Evolutionary conservation across 2,113 vertebrate species (phyloP), one percentile per base, ranked within the genome.

Genomic region (Turdus rufiventris): DNA sequence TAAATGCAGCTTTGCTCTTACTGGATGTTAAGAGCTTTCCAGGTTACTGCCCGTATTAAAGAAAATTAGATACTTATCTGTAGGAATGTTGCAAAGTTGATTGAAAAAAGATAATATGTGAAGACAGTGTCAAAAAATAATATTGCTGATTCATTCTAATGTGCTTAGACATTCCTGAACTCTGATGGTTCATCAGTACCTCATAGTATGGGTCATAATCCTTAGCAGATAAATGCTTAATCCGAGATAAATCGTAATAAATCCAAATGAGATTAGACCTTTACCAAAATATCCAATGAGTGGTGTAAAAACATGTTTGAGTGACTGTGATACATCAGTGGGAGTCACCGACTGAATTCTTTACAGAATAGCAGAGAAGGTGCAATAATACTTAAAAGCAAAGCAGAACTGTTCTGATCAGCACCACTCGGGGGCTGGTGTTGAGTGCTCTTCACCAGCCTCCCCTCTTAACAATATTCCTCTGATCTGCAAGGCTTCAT

Each of bases 221-320:
- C 95, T 94, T 50, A 92, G 79, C 88, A 96, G 96, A 97, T 96
- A 93, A 96, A 91, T 13, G 60, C 88, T 91, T 96, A 96, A 96
- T 94, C 96, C 88, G 38, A 95, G 90, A 90, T 97, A 96, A 97
- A 96, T 91, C 45, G 72, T 81, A 93, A 95, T 94, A 96, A 94
- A 97, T 94, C 96, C 96, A 95, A 96, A 96, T 95, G 85, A 97
- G 95, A 96, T 97, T 96, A 96, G 94, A 79, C 79, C 79, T 96
- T 91, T 56, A 93, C 78, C 4, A 14, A 88, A 90, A 95, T 94
- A 96, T 21, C 82, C 75, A 74, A 5, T 16, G 61, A 92, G 76
- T 51, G 61, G 72, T 80, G 45, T 65, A 90, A 94, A 90, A 93
- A 77, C 79, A 66, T 14, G 50, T 71, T 47, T 60, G 90, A 95